These are phyloP conservation scores for Aphyosemion australe DNA, from an alignment of 2,113 vertebrate genomes.

Conservation along the genomic window DNA sequence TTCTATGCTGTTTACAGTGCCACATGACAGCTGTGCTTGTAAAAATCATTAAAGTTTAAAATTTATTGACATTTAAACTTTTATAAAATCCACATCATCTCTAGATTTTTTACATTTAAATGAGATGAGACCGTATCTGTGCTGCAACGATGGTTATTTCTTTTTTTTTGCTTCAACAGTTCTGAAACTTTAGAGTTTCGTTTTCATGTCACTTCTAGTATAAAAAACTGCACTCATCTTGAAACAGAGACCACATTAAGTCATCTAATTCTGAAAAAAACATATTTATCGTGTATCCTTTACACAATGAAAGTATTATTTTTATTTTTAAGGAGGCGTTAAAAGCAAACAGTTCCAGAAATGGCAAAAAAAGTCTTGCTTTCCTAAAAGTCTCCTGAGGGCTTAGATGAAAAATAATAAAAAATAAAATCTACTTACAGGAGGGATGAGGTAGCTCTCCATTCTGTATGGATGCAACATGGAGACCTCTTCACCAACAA, in stretches of 20 bases:
- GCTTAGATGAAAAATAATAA: slow-evolving; percentile 7
- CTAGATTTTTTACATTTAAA: background rate
- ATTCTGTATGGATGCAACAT: slow-evolving; percentile 85
- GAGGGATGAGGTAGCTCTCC: slow-evolving; percentile 84
- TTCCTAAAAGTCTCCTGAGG: background rate
- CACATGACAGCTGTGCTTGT: background rate
- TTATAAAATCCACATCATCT: background rate
- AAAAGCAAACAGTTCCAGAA: background rate
- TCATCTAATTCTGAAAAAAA: slow-evolving; percentile 4
- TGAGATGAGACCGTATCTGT: background rate
- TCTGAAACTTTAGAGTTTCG: slow-evolving; percentile 71
- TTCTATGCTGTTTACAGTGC: background rate
- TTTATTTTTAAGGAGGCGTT: background rate
- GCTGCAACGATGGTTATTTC: background rate
- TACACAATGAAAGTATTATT: background rate
- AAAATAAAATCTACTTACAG: slow-evolving; percentile 75
- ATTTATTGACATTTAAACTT: background rate
- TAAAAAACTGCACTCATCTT: slow-evolving; percentile 52
- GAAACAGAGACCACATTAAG: slow-evolving; percentile 39
- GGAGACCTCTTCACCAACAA: slow-evolving; percentile 72
- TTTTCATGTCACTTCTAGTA: slow-evolving; percentile 58
- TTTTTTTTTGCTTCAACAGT: slow-evolving; percentile 18
- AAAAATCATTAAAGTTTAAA: background rate
- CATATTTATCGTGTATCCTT: background rate
- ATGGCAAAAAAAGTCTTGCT: background rate